Base-by-base conservation (phyloP, 1,140 invertebrate genomes). In the Teleopsis dalmanni region DNA sequence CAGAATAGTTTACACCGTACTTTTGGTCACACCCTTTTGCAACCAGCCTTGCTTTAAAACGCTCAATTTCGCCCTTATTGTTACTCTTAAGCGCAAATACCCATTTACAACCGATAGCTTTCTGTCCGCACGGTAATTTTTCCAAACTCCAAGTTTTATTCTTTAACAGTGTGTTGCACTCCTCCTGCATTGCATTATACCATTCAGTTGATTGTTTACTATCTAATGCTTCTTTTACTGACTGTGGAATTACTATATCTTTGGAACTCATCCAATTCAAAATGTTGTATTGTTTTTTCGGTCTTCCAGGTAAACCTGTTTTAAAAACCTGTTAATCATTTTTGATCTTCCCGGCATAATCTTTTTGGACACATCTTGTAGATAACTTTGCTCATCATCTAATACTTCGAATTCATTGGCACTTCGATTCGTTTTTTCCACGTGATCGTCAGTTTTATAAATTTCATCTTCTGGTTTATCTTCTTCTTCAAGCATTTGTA, bases 31-130 rank as follows among this genome's bases (percentile, higher is more conserved):
- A 73, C 7, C 71, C 71, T 44, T 60, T 62, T 9, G 62, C 62
- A 11, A 75, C 69, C n/a, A 72, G 54, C 44, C 72, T 55, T 4
- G 72, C 72, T 46, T 72, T 76, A 51, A 64, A 62, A 38, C 36
- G 18, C 3, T 49, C 38, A n/a, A 49, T 16, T 6, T 43, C 25
- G 16, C 47, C 38, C 23, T 42, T 19, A 9, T 41, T 38, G 7
- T 44, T 33, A 37, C 21, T 43, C 16, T 50, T 50, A 4, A 50
- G 6, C 1, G 7, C 18, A 21, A 36, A 50, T 9, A 50, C 33
- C 40, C 48, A 50, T 29, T 50, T 50, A 27, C n/a, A 26, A 26
- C 35, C 19, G 1, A 23, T 23, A 19, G 26, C 21, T 43, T 47
- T 35, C 43, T 51, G 34, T 10, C 42, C 48, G 26, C 10, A 22